Evolutionary conservation across 92 coral and sea anemone species (phyloP), one percentile per base, ranked within the genome.

Genomic region (Bergia puertoricense): DNA sequence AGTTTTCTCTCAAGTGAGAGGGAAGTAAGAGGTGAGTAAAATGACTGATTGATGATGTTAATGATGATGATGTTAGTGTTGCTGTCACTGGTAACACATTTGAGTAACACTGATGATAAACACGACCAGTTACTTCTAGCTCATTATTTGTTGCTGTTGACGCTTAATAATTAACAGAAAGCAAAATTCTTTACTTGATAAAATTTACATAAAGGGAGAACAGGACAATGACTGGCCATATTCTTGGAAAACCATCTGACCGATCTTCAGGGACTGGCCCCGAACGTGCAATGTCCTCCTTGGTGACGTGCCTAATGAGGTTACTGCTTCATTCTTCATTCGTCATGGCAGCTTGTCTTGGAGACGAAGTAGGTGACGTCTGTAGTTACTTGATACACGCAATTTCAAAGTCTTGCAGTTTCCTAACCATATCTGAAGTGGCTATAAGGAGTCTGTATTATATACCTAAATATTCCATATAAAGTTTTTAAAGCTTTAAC

Each of bases 211-310:
- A 2, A 30, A 89, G 91, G 56, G 39, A 54, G 51, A 86, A 84
- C 57, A 86, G 42, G 74, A 89, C 77, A 76, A 89, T 76, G 50
- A 89, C 88, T 23, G 91, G 91, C 4, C 69, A 89, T 44, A 83
- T 76, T 77, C 82, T 89, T 59, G 91, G 91, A 22, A 80, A 65
- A 0, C 88, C 91, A 50, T 74, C 54, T 4, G 46, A 76, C 0
- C 88, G 86, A 66, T 86, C 41, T 7, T 65, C 37, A 46, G 43
- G 68, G 72, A 39, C 86, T 5, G 76, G 76, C n/a, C 78, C 91
- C 9, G 88, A 89, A 77, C 87, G 91, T 10, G 72, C 73, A 10
- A 68, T 89, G 81, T 75, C 88, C 22, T 75, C 91, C 44, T 45
- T 89, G 43, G 88, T 86, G 15, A 82, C 88, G 8, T 86, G 91